phyloP scores from a whole-genome alignment of 2,888 invertebrate genomes.

The Heliconius hortense region DNA sequence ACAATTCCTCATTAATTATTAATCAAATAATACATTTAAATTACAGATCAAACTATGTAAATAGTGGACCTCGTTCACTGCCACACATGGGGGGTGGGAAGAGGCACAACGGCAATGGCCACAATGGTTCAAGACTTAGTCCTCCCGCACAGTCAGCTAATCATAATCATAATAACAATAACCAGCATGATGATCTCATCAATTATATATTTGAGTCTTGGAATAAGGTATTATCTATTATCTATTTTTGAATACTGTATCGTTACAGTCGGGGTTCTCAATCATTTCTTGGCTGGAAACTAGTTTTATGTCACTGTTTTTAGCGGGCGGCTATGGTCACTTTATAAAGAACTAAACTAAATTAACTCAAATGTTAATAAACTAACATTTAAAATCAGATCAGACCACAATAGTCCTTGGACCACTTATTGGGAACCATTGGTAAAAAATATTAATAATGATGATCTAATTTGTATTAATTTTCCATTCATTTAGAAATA shows the following conservation, averaged over 20 bases:
- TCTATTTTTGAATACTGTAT: neutral
- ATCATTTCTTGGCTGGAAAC: no score
- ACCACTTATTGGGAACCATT: no score
- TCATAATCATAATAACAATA: constrained; percentile 49
- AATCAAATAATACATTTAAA: neutral
- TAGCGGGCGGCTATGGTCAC: no score
- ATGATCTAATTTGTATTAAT: no score
- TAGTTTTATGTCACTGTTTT: no score
- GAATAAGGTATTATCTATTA: constrained; percentile 80
- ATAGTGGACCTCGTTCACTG: constrained; percentile 70
- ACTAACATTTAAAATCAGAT: no score
- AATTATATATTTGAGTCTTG: constrained; percentile 90
- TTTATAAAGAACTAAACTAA: no score
- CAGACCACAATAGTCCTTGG: no score
- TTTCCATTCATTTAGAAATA: no score
- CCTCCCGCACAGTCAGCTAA: constrained; percentile 61
- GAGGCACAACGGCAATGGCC: constrained; percentile 59
- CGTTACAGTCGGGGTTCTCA: neutral
- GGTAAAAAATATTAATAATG: no score
- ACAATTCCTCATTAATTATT: neutral
- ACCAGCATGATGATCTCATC: constrained; percentile 89
- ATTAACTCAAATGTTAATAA: no score
- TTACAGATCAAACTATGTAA: constrained; percentile 72
- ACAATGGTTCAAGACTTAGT: constrained; percentile 62
- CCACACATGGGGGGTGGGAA: constrained; percentile 71